phyloP scores from a whole-genome alignment of 2,113 vertebrate species.

The Nycticebus coucang region DNA sequence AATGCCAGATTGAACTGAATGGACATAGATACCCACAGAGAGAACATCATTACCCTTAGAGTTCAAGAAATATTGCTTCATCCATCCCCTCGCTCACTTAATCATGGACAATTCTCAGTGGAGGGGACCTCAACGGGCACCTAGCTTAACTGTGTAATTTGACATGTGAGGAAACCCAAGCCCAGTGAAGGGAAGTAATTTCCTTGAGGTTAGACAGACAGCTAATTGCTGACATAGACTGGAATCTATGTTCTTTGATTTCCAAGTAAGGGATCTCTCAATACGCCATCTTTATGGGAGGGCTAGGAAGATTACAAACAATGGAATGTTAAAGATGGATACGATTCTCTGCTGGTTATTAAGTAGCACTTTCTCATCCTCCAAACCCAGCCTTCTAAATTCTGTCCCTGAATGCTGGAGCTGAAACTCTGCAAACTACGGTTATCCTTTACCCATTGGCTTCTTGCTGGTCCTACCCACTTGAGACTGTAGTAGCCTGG shows the following conservation, averaged over 20 bases:
- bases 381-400: background rate
- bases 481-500: background rate
- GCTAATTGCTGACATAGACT: background rate
- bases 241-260: background rate
- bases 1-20: background rate
- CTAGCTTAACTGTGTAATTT: background rate
- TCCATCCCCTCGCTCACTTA: background rate
- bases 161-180: background rate
- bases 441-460: too few species aligned
- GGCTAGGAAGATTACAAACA: background rate
- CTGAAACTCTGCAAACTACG: background rate
- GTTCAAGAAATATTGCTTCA: too few species aligned
- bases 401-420: background rate
- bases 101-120: background rate
- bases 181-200: background rate
- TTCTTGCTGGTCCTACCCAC: background rate
- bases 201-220: background rate
- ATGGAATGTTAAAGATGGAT: background rate
- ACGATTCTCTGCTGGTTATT: background rate
- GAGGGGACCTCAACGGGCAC: background rate
- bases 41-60: background rate
- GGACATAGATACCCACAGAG: too few species aligned
- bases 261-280: background rate
- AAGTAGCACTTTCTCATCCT: background rate
- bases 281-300: background rate